These are phyloP conservation scores for Eptatretus burgeri DNA, from an alignment of 2,113 vertebrate genomes.

Conservation along the genomic window DNA sequence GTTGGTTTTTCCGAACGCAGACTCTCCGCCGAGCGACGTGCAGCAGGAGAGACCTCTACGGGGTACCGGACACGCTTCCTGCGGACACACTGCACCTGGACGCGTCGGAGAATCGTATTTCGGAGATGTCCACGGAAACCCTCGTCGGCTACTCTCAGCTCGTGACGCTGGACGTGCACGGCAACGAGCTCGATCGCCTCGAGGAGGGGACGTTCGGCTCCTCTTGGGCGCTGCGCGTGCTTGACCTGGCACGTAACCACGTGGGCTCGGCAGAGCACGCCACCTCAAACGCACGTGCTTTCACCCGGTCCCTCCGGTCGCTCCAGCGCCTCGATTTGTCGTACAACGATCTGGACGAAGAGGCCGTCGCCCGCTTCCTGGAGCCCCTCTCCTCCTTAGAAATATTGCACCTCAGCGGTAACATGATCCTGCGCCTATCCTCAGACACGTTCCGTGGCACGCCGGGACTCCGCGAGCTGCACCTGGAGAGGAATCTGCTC, in stretches of 20 bases:
- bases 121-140: slow-evolving; percentile 24
- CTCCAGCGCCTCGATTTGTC: slow-evolving; percentile 46
- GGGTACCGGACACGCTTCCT: slow-evolving; percentile 25
- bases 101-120: slow-evolving; percentile 42
- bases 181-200: slow-evolving; percentile 46
- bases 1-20: background rate
- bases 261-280: slow-evolving; percentile 20
- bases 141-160: slow-evolving; percentile 22
- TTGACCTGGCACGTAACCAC: slow-evolving; percentile 42
- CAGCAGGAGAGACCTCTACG: slow-evolving; percentile 24
- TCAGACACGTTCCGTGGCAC: slow-evolving; percentile 27
- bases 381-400: slow-evolving; percentile 25
- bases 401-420: slow-evolving; percentile 36
- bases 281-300: slow-evolving; percentile 14
- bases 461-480: slow-evolving; percentile 22
- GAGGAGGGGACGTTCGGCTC: slow-evolving; percentile 29
- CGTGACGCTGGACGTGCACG: slow-evolving; percentile 31
- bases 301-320: slow-evolving; percentile 21
- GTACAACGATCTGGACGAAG: slow-evolving; percentile 40
- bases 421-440: slow-evolving; percentile 47
- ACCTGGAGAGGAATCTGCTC: slow-evolving; percentile 65
- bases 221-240: slow-evolving; percentile 26
- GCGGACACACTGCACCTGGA: slow-evolving; percentile 26
- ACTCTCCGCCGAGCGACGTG: slow-evolving; percentile 23
- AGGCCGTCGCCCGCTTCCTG: slow-evolving; percentile 38